These are phyloP conservation scores for Furcula furcula DNA, from an alignment of 2,888 invertebrate species.

Conservation along the genomic window DNA sequence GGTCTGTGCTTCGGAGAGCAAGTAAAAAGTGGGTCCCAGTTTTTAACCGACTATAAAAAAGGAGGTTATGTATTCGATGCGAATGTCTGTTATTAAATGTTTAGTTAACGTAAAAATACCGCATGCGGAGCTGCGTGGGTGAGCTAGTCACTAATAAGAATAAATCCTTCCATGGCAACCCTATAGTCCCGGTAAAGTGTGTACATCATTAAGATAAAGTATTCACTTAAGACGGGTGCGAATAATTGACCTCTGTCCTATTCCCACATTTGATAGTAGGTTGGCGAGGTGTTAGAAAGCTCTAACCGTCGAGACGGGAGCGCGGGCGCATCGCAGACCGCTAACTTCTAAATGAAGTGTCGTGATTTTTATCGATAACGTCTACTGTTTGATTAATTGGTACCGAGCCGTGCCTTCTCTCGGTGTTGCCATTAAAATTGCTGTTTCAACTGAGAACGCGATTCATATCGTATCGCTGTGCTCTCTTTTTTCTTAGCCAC, in stretches of 20 bases:
- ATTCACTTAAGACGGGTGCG: constrained; percentile 50
- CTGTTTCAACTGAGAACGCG: not conserved
- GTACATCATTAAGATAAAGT: constrained; percentile 44
- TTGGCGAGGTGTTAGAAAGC: constrained; percentile 67
- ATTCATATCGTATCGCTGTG: not conserved
- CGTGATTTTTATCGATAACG: constrained; percentile 63
- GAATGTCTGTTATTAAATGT: too few species aligned
- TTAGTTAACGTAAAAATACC: too few species aligned
- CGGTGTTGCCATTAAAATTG: constrained; percentile 4
- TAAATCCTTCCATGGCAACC: too few species aligned
- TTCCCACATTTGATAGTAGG: constrained; percentile 59
- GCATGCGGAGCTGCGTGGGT: too few species aligned
- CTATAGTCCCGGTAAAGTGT: constrained; percentile 33
- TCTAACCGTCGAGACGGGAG: constrained; percentile 36
- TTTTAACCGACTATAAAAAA: too few species aligned
- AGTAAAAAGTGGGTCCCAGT: too few species aligned
- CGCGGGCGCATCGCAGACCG: constrained; percentile 32
- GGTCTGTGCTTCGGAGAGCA: too few species aligned
- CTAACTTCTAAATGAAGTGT: constrained; percentile 49
- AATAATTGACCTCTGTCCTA: constrained; percentile 61
- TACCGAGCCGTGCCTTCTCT: constrained; percentile 19
- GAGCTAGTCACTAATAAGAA: too few species aligned
- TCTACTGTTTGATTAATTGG: constrained; percentile 57
- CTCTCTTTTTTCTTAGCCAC: not conserved
- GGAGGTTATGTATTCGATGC: too few species aligned